A percentile compares a stretch with the other conserved stretches of the same genome.
These are phyloP conservation scores for Epizoanthus fatuus DNA, from an alignment of 92 coral and sea anemone genomes.

Conservation along the genomic window DNA sequence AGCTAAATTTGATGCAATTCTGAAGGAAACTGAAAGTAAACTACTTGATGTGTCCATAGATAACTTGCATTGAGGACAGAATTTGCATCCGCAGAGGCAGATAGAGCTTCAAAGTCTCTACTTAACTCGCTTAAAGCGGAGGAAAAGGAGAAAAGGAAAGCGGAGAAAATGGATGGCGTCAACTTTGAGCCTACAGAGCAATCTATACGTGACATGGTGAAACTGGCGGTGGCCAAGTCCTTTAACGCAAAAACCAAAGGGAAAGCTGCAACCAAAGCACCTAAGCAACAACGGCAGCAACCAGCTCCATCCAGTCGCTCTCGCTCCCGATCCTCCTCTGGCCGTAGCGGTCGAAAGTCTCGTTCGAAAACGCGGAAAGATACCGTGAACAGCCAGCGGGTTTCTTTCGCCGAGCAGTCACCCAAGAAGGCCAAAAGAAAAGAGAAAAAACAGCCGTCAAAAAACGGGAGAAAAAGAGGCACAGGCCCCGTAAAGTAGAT, in stretches of 20 bases:
- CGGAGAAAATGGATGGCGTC: slow-evolving; percentile 13
- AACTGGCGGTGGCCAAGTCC: slow-evolving; percentile 17
- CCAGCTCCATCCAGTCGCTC: neutral
- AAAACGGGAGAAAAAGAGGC: slow-evolving; percentile 16
- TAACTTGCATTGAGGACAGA: slow-evolving; percentile 8
- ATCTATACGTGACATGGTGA: slow-evolving; percentile 17
- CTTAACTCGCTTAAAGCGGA: slow-evolving; percentile 19
- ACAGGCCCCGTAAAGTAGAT: slow-evolving; percentile 18
- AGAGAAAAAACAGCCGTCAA: neutral
- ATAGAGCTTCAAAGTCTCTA: neutral
- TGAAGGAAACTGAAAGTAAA: slow-evolving; percentile 6
- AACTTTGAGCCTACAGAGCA: slow-evolving; percentile 7
- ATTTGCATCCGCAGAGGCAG: neutral
- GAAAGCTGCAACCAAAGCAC: neutral
- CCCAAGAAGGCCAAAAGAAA: neutral
- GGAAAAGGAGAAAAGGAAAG: slow-evolving; percentile 3
- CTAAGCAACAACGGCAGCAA: slow-evolving; percentile 6
- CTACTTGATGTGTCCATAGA: slow-evolving; percentile 9
- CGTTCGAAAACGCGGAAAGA: slow-evolving; percentile 13
- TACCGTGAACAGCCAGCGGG: slow-evolving; percentile 20
- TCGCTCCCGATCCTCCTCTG: slow-evolving; percentile 12
- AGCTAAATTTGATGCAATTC: neutral
- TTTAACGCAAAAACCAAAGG: slow-evolving; percentile 10
- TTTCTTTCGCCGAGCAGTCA: slow-evolving; percentile 3
- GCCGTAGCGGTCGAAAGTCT: neutral